Evolutionary conservation across 2,113 vertebrate genomes (phyloP).

Genomic region (Opisthocomus hoazin): DNA sequence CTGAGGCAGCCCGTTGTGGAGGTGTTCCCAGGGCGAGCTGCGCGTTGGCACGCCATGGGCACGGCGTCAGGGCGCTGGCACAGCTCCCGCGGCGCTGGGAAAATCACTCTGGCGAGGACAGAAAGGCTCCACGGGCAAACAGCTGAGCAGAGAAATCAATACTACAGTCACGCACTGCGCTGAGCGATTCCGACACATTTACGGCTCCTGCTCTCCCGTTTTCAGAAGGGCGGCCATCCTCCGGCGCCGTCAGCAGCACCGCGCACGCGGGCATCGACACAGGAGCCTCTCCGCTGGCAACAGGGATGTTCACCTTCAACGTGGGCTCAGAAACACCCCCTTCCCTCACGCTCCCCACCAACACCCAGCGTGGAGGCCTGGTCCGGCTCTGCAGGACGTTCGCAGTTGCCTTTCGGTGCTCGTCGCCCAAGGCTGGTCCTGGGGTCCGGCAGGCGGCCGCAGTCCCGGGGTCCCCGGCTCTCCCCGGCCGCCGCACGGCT

Average conservation of each 20-base stretch:
- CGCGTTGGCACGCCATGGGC: background rate
- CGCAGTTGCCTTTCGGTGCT: rapidly evolving
- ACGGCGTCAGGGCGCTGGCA: background rate
- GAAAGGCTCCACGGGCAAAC: background rate
- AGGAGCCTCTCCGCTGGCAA: rapidly evolving
- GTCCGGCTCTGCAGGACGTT: rapidly evolving
- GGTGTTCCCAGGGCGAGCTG: rapidly evolving
- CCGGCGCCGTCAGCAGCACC: rapidly evolving
- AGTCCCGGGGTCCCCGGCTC: rapidly evolving
- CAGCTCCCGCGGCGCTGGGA: background rate
- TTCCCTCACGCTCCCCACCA: rapidly evolving
- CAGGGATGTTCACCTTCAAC: background rate
- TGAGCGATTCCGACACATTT: background rate
- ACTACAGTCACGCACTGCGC: background rate
- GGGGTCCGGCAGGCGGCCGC: rapidly evolving
- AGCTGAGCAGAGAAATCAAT: slow-evolving; percentile 21
- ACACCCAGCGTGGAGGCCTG: rapidly evolving
- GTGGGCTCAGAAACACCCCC: background rate
- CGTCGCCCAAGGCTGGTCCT: background rate
- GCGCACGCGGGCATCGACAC: rapidly evolving
- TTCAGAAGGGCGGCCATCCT: rapidly evolving
- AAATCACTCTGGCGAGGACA: background rate
- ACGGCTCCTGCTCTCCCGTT: rapidly evolving
- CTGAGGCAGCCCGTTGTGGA: background rate
- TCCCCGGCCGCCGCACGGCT: rapidly evolving